phyloP scores from a whole-genome alignment of 92 coral and sea anemone species.

The Montipora capitata region DNA sequence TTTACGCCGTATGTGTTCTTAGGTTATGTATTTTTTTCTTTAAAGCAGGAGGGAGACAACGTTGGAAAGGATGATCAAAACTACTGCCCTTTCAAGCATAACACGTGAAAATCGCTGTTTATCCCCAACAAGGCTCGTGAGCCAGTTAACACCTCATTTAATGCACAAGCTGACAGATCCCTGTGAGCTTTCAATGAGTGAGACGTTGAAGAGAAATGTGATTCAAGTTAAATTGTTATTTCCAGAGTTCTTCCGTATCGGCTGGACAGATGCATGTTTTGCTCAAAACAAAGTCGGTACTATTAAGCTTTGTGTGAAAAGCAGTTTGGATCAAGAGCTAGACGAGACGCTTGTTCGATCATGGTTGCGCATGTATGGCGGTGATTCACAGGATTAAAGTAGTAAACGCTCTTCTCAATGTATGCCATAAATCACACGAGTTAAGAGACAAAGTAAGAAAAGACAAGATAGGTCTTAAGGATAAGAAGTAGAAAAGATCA shows the following conservation, averaged over 20 bases:
- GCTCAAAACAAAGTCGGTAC: neutral
- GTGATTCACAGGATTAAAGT: neutral
- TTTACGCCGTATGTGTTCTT: no score
- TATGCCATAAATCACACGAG: no score
- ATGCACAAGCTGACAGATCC: neutral
- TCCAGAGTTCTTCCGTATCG: neutral
- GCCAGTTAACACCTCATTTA: neutral
- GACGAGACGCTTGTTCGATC: neutral
- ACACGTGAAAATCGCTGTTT: neutral
- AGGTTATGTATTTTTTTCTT: neutral
- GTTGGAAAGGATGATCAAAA: neutral
- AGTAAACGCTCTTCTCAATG: no score
- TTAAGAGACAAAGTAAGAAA: no score
- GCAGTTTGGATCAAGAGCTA: neutral
- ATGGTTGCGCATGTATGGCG: neutral
- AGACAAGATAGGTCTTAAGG: no score
- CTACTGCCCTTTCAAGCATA: neutral
- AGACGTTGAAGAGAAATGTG: neutral
- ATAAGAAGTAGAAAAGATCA: no score
- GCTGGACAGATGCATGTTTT: neutral
- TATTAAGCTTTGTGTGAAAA: neutral
- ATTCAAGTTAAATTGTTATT: neutral
- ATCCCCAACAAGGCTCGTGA: neutral
- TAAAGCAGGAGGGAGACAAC: neutral
- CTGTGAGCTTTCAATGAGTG: neutral